These are phyloP conservation scores for Acleris holmiana DNA, from an alignment of 2,888 invertebrate genomes.

Conservation along the genomic window DNA sequence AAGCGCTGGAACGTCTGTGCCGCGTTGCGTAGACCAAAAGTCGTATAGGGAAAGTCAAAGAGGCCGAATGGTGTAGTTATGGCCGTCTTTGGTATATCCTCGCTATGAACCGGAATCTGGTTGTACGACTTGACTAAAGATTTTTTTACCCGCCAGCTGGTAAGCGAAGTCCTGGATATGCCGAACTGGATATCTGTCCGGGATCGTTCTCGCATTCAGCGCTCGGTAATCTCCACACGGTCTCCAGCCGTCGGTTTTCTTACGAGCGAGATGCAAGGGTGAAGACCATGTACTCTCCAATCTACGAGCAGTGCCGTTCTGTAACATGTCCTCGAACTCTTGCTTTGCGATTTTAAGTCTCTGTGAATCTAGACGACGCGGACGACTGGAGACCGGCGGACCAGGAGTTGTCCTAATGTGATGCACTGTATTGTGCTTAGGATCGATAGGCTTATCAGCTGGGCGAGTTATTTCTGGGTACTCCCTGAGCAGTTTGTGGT, in stretches of 20 bases:
- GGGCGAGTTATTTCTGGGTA: conserved; percentile 33
- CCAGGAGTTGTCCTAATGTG: conserved; percentile 39
- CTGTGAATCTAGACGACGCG: conserved; percentile 38
- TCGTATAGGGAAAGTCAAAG: conserved; percentile 52
- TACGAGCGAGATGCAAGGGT: conserved; percentile 22
- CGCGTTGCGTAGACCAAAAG: conserved; percentile 61
- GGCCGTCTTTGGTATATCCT: conserved; percentile 57
- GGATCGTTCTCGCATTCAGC: background rate
- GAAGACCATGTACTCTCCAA: conserved; percentile 40
- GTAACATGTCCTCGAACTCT: conserved; percentile 36
- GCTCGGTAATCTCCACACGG: conserved; percentile 24
- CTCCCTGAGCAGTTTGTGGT: conserved; percentile 29
- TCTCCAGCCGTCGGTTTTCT: conserved; percentile 23
- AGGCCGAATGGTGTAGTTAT: conserved; percentile 53
- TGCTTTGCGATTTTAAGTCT: conserved; percentile 19
- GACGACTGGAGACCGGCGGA: conserved; percentile 35
- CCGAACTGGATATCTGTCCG: background rate
- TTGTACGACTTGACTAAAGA: conserved; percentile 51
- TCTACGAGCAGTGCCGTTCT: conserved; percentile 39
- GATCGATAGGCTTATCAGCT: conserved; percentile 26
- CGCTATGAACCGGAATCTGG: conserved; percentile 55
- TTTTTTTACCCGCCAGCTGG: conserved; percentile 25
- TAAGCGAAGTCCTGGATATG: conserved; percentile 36
- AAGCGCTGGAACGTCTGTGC: conserved; percentile 51
- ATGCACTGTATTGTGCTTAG: conserved; percentile 35